Evolutionary conservation across 2,888 invertebrate species (phyloP).

Genomic region (Yponomeuta malinellus): DNA sequence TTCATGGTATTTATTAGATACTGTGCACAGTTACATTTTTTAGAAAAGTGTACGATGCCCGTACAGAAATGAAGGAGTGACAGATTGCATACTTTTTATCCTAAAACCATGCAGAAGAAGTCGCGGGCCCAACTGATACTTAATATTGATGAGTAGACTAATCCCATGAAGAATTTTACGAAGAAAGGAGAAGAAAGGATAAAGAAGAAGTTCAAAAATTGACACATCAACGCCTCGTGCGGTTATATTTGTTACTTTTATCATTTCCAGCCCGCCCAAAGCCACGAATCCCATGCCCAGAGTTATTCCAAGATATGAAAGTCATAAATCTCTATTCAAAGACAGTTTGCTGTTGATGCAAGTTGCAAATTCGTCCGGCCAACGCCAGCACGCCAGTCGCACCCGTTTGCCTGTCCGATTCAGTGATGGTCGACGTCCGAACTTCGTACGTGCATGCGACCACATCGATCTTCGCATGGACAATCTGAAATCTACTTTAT

Average conservation of each 20-base stretch:
- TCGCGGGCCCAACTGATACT: no score
- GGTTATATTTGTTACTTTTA: neutral
- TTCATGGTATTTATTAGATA: no score
- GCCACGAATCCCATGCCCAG: neutral
- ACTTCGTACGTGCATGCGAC: neutral
- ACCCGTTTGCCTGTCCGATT: slow-evolving; percentile 3
- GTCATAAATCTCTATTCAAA: slow-evolving; percentile 33
- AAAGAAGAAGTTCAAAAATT: no score
- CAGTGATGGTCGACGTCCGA: neutral
- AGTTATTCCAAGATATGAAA: slow-evolving; percentile 10
- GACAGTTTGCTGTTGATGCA: slow-evolving; percentile 31
- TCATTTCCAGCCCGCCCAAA: neutral
- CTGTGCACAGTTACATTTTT: no score
- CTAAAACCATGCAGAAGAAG: no score
- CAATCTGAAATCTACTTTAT: no score
- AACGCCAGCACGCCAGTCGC: slow-evolving; percentile 14
- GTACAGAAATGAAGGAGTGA: no score
- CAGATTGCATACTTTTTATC: no score
- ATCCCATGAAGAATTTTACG: no score
- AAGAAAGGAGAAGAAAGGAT: no score
- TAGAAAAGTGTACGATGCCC: no score
- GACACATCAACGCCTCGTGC: neutral
- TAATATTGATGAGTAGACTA: no score
- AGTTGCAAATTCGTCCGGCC: slow-evolving; percentile 40
- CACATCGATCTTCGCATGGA: neutral